Evolutionary conservation across 1,140 invertebrate genomes (phyloP).

Genomic region (honey bee (Apis mellifera)): Amel_HAv3.1 CM009931.2:19214501-19215000

Average conservation of each 20-base stretch:
- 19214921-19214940: no score
- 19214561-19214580: conserved; percentile 89
- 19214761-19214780: no score
- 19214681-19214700: conserved; percentile 73
- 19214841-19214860: no score
- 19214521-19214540: conserved; percentile 91
- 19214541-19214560: conserved; percentile 91
- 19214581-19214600: conserved; percentile 83
- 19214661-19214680: conserved; percentile 80
- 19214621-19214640: conserved; percentile 89
- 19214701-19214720: conserved; percentile 56
- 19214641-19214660: conserved; percentile 82
- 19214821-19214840: no score
- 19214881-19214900: no score
- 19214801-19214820: neutral
- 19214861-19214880: no score
- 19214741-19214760: neutral
- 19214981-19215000: no score
- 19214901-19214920: no score
- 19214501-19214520: conserved; percentile 22
- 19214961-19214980: no score
- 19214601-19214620: conserved; percentile 91
- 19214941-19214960: no score
- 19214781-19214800: no score
- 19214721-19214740: conserved; percentile 1